Conservation (phyloP, 92 coral and sea anemone genomes). For the Phenganax subtilis region DNA sequence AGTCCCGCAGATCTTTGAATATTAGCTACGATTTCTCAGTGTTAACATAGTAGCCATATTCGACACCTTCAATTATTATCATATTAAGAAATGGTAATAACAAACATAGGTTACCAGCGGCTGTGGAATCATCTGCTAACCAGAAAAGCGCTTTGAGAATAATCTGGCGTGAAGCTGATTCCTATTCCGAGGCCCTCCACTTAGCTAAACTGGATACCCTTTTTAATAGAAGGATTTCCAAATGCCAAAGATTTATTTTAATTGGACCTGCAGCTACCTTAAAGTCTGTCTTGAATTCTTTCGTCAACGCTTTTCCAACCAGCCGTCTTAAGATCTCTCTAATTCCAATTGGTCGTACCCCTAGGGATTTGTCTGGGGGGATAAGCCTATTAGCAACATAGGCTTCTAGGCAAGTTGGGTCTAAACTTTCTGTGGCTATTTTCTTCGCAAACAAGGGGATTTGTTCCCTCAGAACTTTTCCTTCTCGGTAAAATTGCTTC, state of each 20-base stretch:
- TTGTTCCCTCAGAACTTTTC: slow-evolving; percentile 3
- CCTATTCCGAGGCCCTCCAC: no score
- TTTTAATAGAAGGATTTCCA: no score
- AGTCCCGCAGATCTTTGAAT: background rate
- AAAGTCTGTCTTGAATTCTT: background rate
- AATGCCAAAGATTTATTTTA: background rate
- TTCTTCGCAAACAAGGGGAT: slow-evolving; percentile 1
- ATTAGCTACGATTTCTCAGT: slow-evolving; percentile 14
- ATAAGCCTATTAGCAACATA: background rate
- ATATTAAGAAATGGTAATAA: slow-evolving; percentile 2
- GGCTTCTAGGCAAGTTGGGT: slow-evolving; percentile 14
- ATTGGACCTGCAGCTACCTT: slow-evolving; percentile 11
- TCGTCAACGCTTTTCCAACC: background rate
- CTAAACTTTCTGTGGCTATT: background rate
- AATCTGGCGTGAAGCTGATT: no score
- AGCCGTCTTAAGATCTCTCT: slow-evolving; percentile 3
- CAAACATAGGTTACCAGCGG: slow-evolving; percentile 7
- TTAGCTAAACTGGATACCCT: no score
- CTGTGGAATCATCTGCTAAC: background rate
- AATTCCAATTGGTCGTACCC: background rate
- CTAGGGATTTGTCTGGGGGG: background rate
- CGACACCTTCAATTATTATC: slow-evolving; percentile 5
- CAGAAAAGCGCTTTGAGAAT: background rate
- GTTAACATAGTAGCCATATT: slow-evolving; percentile 22
- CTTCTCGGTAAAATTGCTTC: slow-evolving; percentile 17